A percentile compares a stretch with the other conserved stretches of the same genome.
Evolutionary conservation across 2,797 vertebrate genomes (phyloP).

Genomic region (Euphonia xanthogaster): DNA sequence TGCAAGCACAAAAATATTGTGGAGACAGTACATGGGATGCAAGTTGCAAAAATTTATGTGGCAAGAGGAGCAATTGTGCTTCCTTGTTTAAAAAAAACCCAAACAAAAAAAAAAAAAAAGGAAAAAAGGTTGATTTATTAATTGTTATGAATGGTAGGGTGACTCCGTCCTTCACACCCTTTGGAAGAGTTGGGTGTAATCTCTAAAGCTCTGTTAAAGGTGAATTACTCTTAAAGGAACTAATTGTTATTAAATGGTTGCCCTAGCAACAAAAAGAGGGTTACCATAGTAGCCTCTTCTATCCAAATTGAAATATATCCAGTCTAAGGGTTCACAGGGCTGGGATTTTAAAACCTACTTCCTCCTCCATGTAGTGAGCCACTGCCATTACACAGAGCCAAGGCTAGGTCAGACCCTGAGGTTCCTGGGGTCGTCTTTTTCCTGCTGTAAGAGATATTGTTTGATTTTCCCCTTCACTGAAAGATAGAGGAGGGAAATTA

Average conservation of each 20-base stretch:
- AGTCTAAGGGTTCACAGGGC: not conserved
- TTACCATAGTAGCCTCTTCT: conserved; percentile 39
- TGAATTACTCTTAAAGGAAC: not conserved
- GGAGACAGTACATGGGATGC: not conserved
- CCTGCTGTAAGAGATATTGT: not conserved
- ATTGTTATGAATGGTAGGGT: not conserved
- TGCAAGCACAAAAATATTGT: not conserved
- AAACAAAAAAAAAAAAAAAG: not conserved
- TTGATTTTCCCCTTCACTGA: not conserved
- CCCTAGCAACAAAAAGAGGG: conserved; percentile 19
- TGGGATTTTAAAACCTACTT: not conserved
- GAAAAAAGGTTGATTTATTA: not conserved
- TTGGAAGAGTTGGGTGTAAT: not conserved
- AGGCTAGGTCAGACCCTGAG: not conserved
- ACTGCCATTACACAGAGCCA: not conserved
- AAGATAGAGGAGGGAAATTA: not conserved
- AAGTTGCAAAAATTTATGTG: not conserved
- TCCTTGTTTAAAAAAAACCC: not conserved
- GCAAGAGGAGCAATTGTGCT: not conserved
- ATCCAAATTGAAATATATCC: not conserved
- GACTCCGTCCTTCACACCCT: not conserved
- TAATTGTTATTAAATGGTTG: conserved; percentile 39
- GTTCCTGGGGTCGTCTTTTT: not conserved
- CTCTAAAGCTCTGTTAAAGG: not conserved
- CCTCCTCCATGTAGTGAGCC: not conserved